These are phyloP conservation scores for Rhinopomastus cyanomelas DNA, from an alignment of 2,113 vertebrate species.

Conservation along the genomic window DNA sequence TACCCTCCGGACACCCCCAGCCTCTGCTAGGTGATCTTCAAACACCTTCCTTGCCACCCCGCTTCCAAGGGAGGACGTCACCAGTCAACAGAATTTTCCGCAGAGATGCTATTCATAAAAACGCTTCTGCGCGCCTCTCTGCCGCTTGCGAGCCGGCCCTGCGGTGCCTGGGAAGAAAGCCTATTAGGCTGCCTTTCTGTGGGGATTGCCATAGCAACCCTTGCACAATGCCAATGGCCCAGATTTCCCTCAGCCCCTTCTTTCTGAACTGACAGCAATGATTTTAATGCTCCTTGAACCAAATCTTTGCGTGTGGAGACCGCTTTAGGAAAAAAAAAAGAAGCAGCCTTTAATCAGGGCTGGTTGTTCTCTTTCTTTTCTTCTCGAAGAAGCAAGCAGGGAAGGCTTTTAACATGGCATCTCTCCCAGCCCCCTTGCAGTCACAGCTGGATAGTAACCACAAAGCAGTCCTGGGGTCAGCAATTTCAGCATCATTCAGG, in stretches of 20 bases:
- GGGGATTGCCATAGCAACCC: slow-evolving; percentile 73
- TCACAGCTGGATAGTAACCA: not conserved
- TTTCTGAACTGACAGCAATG: slow-evolving; percentile 74
- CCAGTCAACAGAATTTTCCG: slow-evolving; percentile 30
- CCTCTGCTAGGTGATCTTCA: not conserved
- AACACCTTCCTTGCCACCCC: not conserved
- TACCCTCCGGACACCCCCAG: not conserved
- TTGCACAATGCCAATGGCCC: slow-evolving; percentile 69
- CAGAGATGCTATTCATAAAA: slow-evolving; percentile 51
- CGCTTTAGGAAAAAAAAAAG: not conserved
- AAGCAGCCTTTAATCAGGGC: slow-evolving; percentile 55
- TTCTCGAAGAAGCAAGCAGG: not conserved
- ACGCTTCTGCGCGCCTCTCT: slow-evolving; percentile 28
- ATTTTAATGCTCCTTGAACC: slow-evolving; percentile 79
- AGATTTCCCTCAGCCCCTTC: slow-evolving; percentile 68
- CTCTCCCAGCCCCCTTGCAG: not conserved
- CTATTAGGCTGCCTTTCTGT: slow-evolving; percentile 68
- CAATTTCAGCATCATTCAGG: not conserved
- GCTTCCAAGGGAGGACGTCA: not conserved
- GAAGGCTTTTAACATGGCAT: not conserved
- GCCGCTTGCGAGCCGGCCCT: slow-evolving; percentile 31
- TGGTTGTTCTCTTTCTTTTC: slow-evolving; percentile 46
- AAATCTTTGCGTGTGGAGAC: slow-evolving; percentile 51
- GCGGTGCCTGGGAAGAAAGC: slow-evolving; percentile 75
- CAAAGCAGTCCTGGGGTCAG: not conserved